A percentile compares a stretch with the other conserved stretches of the same genome.
Evolutionary conservation across 2,797 vertebrate genomes (phyloP).

Genomic region (Coranthus polyacanthus): DNA sequence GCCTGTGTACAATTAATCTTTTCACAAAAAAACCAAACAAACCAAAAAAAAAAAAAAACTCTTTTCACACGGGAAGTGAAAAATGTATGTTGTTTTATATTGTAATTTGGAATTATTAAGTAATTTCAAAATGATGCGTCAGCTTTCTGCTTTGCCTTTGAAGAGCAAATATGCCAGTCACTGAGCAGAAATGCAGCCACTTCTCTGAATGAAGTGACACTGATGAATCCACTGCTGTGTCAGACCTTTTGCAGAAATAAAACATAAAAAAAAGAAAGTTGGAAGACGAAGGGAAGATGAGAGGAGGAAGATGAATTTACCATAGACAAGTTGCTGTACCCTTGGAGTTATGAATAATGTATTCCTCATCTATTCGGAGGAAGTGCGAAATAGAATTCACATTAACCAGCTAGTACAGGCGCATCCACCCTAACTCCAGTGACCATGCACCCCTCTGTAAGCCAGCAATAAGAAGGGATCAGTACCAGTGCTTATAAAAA

Average conservation of each 20-base stretch:
- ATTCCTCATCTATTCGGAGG: conserved; percentile 81
- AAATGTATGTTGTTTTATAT: conserved; percentile 7
- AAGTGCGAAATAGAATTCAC: conserved; percentile 83
- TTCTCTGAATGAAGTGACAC: conserved; percentile 62
- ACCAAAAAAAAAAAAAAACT: no score
- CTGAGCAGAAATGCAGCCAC: conserved; percentile 30
- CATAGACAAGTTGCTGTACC: conserved; percentile 84
- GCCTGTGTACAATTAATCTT: neutral
- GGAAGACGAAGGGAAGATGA: conserved; percentile 59
- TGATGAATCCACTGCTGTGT: conserved; percentile 82
- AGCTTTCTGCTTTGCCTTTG: conserved; percentile 34
- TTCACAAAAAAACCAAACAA: no score
- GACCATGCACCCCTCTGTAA: conserved; percentile 41
- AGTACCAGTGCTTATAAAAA: conserved; percentile 59
- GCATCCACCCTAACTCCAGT: conserved; percentile 68
- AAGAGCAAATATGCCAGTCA: conserved; percentile 67
- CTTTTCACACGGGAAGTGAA: neutral
- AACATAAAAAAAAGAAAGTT: conserved; percentile 66
- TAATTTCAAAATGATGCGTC: conserved; percentile 38
- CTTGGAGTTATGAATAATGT: conserved; percentile 86
- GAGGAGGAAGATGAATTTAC: conserved; percentile 78
- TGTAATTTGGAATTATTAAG: conserved; percentile 32
- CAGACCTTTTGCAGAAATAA: conserved; percentile 78
- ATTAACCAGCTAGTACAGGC: conserved; percentile 79
- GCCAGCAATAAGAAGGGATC: conserved; percentile 51